Conservation (phyloP, 2,797 vertebrate species). For the Thripadectes ignobilis region DNA sequence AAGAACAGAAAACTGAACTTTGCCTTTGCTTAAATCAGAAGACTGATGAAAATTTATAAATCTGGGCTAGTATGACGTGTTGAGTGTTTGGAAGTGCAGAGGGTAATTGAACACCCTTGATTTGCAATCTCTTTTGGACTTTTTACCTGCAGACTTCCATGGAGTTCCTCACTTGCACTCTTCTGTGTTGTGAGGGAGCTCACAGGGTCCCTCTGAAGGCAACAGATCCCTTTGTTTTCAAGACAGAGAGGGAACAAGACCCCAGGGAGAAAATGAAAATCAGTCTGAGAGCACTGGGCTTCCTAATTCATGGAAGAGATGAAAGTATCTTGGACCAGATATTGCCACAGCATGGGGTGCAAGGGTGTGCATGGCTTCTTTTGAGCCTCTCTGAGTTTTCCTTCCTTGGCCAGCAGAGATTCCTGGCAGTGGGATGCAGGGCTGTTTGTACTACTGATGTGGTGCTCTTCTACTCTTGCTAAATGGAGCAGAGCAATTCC, state of each 20-base stretch:
- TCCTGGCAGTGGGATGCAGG: slow-evolving; percentile 23
- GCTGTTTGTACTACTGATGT: slow-evolving; percentile 1
- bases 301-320: not conserved
- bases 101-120: not conserved
- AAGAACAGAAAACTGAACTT: not conserved
- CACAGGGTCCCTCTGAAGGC: not conserved
- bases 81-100: not conserved
- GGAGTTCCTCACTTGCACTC: not conserved
- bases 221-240: not conserved
- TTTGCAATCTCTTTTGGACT: not conserved
- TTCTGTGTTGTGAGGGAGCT: not conserved
- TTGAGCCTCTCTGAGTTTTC: not conserved
- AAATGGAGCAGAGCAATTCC: slow-evolving; percentile 54
- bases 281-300: not conserved
- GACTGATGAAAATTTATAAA: not conserved
- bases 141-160: not conserved
- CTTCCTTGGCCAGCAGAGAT: not conserved
- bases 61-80: not conserved
- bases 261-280: not conserved
- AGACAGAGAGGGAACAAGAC: not conserved
- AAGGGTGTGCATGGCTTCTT: not conserved
- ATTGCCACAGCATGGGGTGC: accelerated
- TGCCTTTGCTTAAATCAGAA: not conserved
- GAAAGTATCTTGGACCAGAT: not conserved
- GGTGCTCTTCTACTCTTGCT: not conserved